Base-by-base conservation (phyloP, 2,888 invertebrate species). In the Melieria picta region DNA sequence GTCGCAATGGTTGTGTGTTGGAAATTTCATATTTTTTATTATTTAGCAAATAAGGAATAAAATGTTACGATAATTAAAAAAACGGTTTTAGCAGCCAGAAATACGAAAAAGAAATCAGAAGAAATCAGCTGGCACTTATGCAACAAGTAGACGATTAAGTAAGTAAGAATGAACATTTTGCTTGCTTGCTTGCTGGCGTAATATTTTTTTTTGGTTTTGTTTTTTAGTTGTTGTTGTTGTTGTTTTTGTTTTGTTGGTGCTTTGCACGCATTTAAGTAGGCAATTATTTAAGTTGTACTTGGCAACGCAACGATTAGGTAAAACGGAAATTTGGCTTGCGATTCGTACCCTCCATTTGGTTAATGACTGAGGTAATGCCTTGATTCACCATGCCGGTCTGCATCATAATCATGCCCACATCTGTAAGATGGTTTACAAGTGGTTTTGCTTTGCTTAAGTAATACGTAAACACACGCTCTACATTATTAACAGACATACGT, bases 371-470 rank as follows among this genome's bases (percentile, higher is more conserved):
- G 91, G 92, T 94, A 89, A 92, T 89, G 89, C 91, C 92, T 90
- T 94, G 93, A 92, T 94, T 95, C 92, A 95, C 94, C 95, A 95
- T 95, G 90, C 95, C 95, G 88, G 94, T 92, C 93, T 95, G 94
- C 94, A 95, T 94, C 95, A 95, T 94, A 91, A 95, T 94, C 95
- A 95, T 95, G 91, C 95, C 95, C 89, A 95, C 95, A 95, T 95
- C 95, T 95, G 95, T 81, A 87, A 87, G 81, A 83, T 79, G 81
- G 76, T 84, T 78, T 79, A 83, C 79, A 74, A 67, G 42, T 67
- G 60, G 60, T 67, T 60, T 42, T 60, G 46, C 13, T 45, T 45
- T 13, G 60, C 60, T 13, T 60, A 60, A 65, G 52, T 65, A 65
- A 65, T n/a, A 43, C 43, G 16, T 65, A 13, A 43, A 13, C 6